Conservation (phyloP, 2,888 invertebrate genomes). For the Agrochola litura region DNA sequence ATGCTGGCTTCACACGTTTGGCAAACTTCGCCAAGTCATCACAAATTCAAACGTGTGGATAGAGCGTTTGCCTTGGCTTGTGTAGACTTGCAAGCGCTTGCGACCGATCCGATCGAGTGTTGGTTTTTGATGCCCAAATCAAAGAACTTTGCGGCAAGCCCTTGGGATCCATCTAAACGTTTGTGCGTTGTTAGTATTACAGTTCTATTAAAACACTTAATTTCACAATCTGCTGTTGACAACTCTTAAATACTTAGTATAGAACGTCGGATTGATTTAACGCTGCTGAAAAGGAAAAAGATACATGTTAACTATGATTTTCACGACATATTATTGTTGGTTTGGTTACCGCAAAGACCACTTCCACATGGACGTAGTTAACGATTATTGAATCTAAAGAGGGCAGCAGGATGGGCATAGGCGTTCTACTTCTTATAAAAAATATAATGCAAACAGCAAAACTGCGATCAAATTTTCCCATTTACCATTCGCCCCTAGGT, state of each 20-base stretch:
- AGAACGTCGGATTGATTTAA: slow-evolving; percentile 83
- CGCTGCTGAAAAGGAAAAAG: slow-evolving; percentile 77
- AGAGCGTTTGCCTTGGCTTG: too few relatives aligned
- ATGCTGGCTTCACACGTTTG: too few relatives aligned
- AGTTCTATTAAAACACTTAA: background rate
- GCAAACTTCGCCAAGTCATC: too few relatives aligned
- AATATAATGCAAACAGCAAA: background rate
- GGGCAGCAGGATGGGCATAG: background rate
- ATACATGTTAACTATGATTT: slow-evolving; percentile 18
- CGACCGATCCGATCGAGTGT: too few relatives aligned
- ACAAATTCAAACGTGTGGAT: too few relatives aligned
- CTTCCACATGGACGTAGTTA: background rate
- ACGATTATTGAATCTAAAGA: background rate
- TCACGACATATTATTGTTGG: background rate
- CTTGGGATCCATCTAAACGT: too few relatives aligned
- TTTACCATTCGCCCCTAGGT: background rate
- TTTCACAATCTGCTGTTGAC: slow-evolving; percentile 7
- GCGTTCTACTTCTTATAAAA: background rate
- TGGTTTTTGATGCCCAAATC: too few relatives aligned
- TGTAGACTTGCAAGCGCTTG: too few relatives aligned
- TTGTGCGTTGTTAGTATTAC: background rate
- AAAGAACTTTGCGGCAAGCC: too few relatives aligned
- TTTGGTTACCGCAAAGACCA: background rate
- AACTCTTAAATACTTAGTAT: slow-evolving; percentile 70
- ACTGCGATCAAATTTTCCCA: background rate